These are phyloP conservation scores for Sebastes kiyomatsui DNA, from an alignment of 2,797 vertebrate species.

Conservation along the genomic window DNA sequence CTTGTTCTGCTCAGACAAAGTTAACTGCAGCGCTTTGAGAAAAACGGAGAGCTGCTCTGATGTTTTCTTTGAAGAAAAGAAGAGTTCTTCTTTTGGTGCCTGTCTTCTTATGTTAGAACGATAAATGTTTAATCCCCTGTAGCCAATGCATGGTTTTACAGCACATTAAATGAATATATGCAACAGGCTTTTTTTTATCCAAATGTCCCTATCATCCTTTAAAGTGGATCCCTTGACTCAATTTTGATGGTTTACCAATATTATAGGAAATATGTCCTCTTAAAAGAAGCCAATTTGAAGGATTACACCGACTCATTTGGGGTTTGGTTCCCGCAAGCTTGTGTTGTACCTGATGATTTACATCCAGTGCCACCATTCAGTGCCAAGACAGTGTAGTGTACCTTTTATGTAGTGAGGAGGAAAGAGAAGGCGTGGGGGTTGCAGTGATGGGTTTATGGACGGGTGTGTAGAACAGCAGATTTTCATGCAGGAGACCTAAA, in stretches of 20 bases:
- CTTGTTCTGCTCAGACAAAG: constrained; percentile 47
- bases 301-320: background rate
- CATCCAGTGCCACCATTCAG: background rate
- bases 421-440: background rate
- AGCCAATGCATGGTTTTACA: background rate
- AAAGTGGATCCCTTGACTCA: background rate
- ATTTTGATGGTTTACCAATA: background rate
- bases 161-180: constrained; percentile 4
- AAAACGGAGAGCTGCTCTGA: constrained; percentile 17
- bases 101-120: constrained; percentile 14
- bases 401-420: background rate
- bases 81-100: background rate
- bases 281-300: background rate
- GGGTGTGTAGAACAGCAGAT: background rate
- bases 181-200: background rate
- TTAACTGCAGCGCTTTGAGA: constrained; percentile 27
- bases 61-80: constrained; percentile 38
- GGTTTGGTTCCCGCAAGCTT: background rate
- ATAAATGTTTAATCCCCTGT: constrained; percentile 27
- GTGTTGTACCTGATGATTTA: background rate
- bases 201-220: background rate
- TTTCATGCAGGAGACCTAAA: background rate
- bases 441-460: background rate
- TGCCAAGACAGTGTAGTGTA: background rate
- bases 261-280: background rate